Evolutionary conservation across 1,140 invertebrate species (phyloP).

Genomic region (Drosophila erecta): DNA sequence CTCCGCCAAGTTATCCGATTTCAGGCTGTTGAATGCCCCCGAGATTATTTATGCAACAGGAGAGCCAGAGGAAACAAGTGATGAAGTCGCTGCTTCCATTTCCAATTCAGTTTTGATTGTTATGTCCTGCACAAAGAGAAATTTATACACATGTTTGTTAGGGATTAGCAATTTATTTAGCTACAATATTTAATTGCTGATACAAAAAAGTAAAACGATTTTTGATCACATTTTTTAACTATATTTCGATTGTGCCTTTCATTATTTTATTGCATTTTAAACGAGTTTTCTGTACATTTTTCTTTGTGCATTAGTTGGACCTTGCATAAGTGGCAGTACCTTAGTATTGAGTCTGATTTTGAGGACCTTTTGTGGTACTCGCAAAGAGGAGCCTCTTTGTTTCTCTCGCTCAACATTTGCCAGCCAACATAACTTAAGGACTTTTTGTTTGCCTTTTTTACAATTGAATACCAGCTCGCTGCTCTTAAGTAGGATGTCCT

Average conservation of each 20-base stretch:
- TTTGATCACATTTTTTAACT: no score
- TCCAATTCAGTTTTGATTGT: constrained; percentile 71
- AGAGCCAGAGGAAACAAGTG: constrained; percentile 80
- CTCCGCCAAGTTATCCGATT: constrained; percentile 58
- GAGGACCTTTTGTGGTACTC: constrained; percentile 36
- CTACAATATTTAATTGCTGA: no score
- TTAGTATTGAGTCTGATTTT: constrained; percentile 17
- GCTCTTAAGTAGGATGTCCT: constrained; percentile 77
- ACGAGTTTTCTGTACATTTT: neutral
- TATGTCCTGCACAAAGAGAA: constrained; percentile 52
- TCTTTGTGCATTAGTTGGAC: constrained; percentile 12
- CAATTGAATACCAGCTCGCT: constrained; percentile 50
- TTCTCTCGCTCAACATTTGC: constrained; percentile 50
- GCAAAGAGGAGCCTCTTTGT: constrained; percentile 51
- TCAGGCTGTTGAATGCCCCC: constrained; percentile 52
- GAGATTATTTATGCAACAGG: constrained; percentile 71
- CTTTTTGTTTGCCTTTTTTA: constrained; percentile 84
- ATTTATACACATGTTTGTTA: neutral
- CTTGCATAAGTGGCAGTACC: constrained; percentile 71
- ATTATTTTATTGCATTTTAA: neutral
- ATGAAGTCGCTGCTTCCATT: constrained; percentile 84
- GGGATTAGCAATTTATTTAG: no score
- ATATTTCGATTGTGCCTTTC: no score
- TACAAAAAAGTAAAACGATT: no score
- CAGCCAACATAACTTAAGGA: constrained; percentile 84